Percentiles rank a stretch among this genome's conserved stretches.
Evolutionary conservation across 2,888 invertebrate species (phyloP).

Genomic region (Globia sparganii): DNA sequence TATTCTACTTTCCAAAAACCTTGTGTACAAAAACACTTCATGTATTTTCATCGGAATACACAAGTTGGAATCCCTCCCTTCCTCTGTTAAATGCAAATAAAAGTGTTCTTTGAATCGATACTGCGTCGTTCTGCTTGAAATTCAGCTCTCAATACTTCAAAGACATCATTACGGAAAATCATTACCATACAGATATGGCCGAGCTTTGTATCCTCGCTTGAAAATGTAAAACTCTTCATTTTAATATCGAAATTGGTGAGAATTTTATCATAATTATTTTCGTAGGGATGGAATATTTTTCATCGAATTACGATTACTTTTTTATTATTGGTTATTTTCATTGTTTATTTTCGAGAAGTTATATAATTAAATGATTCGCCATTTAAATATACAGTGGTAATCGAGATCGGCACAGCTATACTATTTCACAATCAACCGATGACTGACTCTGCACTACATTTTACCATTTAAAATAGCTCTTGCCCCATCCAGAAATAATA

Average conservation of each 20-base stretch:
- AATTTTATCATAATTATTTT: constrained; percentile 39
- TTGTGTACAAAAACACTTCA: constrained; percentile 14
- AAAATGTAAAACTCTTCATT: constrained; percentile 57
- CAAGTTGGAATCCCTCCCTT: constrained; percentile 70
- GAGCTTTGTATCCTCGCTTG: constrained; percentile 55
- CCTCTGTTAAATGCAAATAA: constrained; percentile 84
- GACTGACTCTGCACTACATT: background rate
- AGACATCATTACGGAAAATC: constrained; percentile 81
- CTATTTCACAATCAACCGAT: background rate
- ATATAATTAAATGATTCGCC: background rate
- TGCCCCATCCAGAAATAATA: background rate
- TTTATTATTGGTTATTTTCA: background rate
- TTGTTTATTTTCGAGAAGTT: background rate
- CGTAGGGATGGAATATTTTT: constrained; percentile 12
- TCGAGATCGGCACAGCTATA: background rate
- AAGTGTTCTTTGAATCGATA: constrained; percentile 79
- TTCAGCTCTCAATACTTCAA: constrained; percentile 81
- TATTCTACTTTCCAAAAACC: constrained; percentile 9
- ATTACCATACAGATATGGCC: constrained; percentile 77
- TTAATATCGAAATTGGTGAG: constrained; percentile 43
- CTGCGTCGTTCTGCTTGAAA: constrained; percentile 78
- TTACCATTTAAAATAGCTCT: background rate
- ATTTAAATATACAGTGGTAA: background rate
- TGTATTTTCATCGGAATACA: constrained; percentile 40
- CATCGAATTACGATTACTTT: background rate